Base-by-base conservation (phyloP, 2,797 vertebrate species). In the Ficedula albicollis region DNA sequence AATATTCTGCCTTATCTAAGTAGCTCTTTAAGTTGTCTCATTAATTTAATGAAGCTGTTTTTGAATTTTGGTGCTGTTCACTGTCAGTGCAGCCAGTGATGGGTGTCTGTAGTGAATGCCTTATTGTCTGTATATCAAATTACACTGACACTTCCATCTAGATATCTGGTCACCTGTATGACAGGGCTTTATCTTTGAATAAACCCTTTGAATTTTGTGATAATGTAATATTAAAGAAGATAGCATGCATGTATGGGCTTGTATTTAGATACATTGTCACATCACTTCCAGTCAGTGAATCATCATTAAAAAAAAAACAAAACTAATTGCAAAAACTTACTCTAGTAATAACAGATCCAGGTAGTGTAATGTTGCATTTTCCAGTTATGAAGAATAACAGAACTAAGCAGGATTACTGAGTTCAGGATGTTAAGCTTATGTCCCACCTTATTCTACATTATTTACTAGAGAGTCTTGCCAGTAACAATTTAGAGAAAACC, bases 331-430 rank as follows among this genome's bases (percentile, higher is more conserved):
- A 76, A 63, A 83, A 89, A 21, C 34, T 55, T 78, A 22, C 12
- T 38, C 5, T 66, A 43, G 76, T 20, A 49, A 51, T 20, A 49
- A 51, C 18, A 73, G 12, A n/a, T 75, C 60, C 41, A 30, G 11
- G 8, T 34, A 52, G 13, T 41, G 11, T 41, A 54, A 55, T 69
- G 29, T 48, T 95, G 82, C 11, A 22, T 87, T 95, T 92, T 87
- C 38, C 21, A 82, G 2, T 74, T 72, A 64, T 41, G 52, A 69
- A 81, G 54, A 72, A 56, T 43, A 86, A 62, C 51, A 79, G 15
- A 68, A 55, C 30, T 72, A 55, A 52, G 25, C 30, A 59, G 32
- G 59, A 55, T 68, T 66, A 29, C 52, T 84, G 39, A 89, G 74
- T 58, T 48, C 25, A n/a, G 41, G 30, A 21, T 30, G 13, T 66